Base-by-base conservation (phyloP, 2,888 invertebrate species). In the Pachliopta kotzebuea region DNA sequence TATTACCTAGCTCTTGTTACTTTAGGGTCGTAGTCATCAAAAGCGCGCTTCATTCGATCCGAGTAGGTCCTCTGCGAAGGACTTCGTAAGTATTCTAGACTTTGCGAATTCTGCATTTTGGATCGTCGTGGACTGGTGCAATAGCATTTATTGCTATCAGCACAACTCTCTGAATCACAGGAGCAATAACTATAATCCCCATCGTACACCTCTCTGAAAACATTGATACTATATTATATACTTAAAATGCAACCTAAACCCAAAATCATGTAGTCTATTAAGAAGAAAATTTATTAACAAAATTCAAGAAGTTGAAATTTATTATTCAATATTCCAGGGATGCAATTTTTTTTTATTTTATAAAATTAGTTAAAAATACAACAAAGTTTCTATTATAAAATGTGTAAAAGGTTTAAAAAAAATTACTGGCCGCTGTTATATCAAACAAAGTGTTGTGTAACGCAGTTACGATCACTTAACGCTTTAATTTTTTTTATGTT, bases 101-200 rank as follows among this genome's bases (percentile, higher is more conserved):
- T 93, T 65, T 87, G 89, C 0, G 88, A 83, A 62, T 77, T 83
- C 70, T 92, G 92, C 66, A 90, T 86, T 4, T 69, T 69, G 64
- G 74, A 68, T 45, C 78, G 72, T 65, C 76, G 72, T 1, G 87
- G 79, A 8, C 86, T 77, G 81, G 94, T 75, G 79, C 97, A 97
- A 78, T 97, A 97, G 78, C 97, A 97, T 82, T 97, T 97, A 81
- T 97, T 97, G 73, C 95, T 95, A 70, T 96, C 96, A 0, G 96
- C 94, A 77, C 97, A 98, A 75, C 96, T 96, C 80, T 97, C 97
- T 0, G 97, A 96, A 75, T 96, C 96, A 78, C 96, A 96, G 20
- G 95, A 95, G 75, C 97, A 97, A 76, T 93, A 94, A 69, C 91
- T 90, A 76, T 87, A 83, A 76, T 90, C 83, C 14, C 85, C 82